A percentile compares a stretch with the other conserved stretches of the same genome.
Conservation (phyloP, 2,797 vertebrate species). For the Limosa lapponica region DNA sequence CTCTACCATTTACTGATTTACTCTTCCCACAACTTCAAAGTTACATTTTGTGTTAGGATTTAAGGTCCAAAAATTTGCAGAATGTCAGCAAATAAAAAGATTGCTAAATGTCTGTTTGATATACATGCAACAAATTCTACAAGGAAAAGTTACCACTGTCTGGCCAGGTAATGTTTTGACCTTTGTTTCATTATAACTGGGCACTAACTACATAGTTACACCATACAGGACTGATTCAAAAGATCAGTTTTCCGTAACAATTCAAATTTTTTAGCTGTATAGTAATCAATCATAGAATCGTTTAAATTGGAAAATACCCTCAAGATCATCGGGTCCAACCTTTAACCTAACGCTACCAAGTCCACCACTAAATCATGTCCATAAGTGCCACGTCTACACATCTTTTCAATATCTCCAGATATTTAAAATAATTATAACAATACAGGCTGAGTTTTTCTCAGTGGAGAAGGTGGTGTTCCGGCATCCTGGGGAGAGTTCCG, state of each 20-base stretch:
- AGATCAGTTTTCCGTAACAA: not conserved
- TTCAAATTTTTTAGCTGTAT: not conserved
- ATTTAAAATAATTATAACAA: not conserved
- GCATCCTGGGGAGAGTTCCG: fast-evolving
- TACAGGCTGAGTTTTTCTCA: not conserved
- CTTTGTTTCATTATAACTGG: not conserved
- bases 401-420: not conserved
- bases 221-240: not conserved
- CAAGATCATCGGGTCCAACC: too few species aligned
- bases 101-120: not conserved
- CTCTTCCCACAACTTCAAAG: not conserved
- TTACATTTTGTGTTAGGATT: not conserved
- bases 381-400: not conserved
- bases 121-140: not conserved
- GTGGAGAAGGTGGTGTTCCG: fast-evolving
- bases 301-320: not conserved
- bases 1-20: not conserved
- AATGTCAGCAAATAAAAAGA: not conserved
- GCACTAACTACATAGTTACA: not conserved
- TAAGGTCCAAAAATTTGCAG: not conserved
- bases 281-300: not conserved
- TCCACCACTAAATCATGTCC: not conserved
- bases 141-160: not conserved
- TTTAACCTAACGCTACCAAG: not conserved
- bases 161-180: not conserved